These are phyloP conservation scores for Battus philenor DNA, from an alignment of 1,140 invertebrate species.

Conservation along the genomic window DNA sequence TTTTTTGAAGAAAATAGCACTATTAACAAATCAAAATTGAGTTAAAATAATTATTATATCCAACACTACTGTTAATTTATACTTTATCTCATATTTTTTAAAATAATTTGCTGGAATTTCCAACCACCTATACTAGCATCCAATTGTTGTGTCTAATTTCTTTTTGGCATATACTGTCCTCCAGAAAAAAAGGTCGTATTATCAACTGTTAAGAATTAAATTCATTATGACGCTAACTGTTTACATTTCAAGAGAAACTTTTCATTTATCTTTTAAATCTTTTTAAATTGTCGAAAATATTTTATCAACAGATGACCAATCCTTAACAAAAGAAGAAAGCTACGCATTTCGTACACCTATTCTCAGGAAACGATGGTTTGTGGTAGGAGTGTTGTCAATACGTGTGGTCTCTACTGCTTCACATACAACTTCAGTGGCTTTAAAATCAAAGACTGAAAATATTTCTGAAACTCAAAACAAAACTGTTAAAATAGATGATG, in stretches of 20 bases:
- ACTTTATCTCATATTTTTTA: too few species aligned
- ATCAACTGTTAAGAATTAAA: too few species aligned
- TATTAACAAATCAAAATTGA: too few species aligned
- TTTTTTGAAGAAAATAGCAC: too few species aligned
- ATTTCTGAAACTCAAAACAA: conserved; percentile 2
- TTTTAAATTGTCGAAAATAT: conserved; percentile 9
- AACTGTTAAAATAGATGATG: conserved; percentile 24
- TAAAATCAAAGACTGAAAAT: conserved; percentile 19
- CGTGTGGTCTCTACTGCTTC: conserved; percentile 19
- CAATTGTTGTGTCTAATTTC: not conserved
- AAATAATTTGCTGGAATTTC: not conserved
- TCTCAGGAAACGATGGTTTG: conserved; percentile 56
- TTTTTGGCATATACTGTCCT: not conserved
- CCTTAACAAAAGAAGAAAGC: conserved; percentile 13
- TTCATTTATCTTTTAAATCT: conserved; percentile 6
- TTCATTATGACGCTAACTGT: conserved; percentile 1
- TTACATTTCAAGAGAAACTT: conserved; percentile 5
- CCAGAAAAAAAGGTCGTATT: too few species aligned
- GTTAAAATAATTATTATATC: too few species aligned
- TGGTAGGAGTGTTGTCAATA: conserved; percentile 51
- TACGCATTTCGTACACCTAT: conserved; percentile 44
- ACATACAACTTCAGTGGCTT: conserved; percentile 5
- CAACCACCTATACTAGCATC: not conserved
- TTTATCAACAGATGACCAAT: conserved; percentile 34
- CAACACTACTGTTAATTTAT: too few species aligned